These are phyloP conservation scores for Cyclophora punctaria DNA, from an alignment of 2,888 invertebrate genomes.

Conservation along the genomic window DNA sequence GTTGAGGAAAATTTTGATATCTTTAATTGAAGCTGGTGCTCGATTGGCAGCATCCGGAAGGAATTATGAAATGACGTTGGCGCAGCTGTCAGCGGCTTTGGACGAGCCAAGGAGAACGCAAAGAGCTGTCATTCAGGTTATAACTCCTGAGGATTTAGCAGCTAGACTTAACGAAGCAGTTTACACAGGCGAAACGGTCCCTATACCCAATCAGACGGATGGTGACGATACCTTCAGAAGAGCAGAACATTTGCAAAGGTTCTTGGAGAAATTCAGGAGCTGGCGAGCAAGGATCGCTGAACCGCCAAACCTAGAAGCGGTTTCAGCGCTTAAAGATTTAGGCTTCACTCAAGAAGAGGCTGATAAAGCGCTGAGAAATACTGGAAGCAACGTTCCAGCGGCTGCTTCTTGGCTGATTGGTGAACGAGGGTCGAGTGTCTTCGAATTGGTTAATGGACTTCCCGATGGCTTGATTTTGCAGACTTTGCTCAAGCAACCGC, in stretches of 20 bases:
- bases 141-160: conserved; percentile 60
- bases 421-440: conserved; percentile 60
- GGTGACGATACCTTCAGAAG: conserved; percentile 36
- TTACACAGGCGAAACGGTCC: not conserved
- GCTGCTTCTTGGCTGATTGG: conserved; percentile 63
- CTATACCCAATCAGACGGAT: conserved; percentile 7
- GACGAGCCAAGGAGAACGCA: conserved; percentile 44
- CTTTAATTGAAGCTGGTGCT: conserved; percentile 63
- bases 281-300: conserved; percentile 53
- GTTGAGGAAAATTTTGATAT: conserved; percentile 58
- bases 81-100: conserved; percentile 52
- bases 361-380: conserved; percentile 46
- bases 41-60: conserved; percentile 56
- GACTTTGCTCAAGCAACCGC: conserved; percentile 57
- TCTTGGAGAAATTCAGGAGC: conserved; percentile 55
- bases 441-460: conserved; percentile 56
- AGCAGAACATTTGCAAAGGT: conserved; percentile 53
- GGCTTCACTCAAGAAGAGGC: conserved; percentile 52
- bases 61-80: conserved; percentile 54
- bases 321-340: conserved; percentile 46
- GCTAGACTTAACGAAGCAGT: conserved; percentile 31
- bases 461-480: conserved; percentile 58
- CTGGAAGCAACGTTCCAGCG: conserved; percentile 61
- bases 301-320: conserved; percentile 45
- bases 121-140: conserved; percentile 44